Evolutionary conservation across 2,797 vertebrate genomes (phyloP).

Genomic region (Labroides dimidiatus): DNA sequence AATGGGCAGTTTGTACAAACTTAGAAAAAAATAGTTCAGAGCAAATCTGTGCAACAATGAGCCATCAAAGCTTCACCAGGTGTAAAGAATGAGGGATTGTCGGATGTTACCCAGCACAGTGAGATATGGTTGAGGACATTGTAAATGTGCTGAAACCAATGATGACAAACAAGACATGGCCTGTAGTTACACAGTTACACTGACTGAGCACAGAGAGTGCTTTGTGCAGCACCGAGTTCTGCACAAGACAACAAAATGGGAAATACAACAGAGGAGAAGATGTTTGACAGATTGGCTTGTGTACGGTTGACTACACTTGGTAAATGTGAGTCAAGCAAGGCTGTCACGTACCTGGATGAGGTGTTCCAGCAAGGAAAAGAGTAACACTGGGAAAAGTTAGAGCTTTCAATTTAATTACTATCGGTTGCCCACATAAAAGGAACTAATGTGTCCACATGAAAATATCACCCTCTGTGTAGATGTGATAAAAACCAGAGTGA

Average conservation of each 20-base stretch:
- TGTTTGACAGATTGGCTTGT: constrained; percentile 16
- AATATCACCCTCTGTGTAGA: constrained; percentile 9
- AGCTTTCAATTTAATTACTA: neutral
- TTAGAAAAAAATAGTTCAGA: neutral
- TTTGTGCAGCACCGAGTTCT: constrained; percentile 20
- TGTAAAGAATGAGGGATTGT: neutral
- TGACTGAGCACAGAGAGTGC: constrained; percentile 15
- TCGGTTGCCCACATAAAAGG: constrained; percentile 7
- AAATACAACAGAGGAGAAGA: constrained; percentile 16
- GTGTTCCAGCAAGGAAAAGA: constrained; percentile 3
- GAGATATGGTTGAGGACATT: constrained; percentile 21
- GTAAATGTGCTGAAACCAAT: constrained; percentile 33
- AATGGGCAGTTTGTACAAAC: neutral
- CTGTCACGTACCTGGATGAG: neutral
- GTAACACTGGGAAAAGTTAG: neutral
- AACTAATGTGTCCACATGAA: constrained; percentile 12
- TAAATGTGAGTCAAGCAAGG: constrained; percentile 27
- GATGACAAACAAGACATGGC: constrained; percentile 38
- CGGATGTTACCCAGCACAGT: constrained; percentile 3
- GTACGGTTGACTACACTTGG: constrained; percentile 21
- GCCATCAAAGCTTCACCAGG: constrained; percentile 1
- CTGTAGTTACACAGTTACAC: constrained; percentile 20
- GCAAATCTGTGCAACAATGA: neutral
- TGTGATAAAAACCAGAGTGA: constrained; percentile 17
- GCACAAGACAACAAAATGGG: constrained; percentile 19